Conservation (phyloP, 2,888 invertebrate genomes). For the Scaptomyza caliginosa region DNA sequence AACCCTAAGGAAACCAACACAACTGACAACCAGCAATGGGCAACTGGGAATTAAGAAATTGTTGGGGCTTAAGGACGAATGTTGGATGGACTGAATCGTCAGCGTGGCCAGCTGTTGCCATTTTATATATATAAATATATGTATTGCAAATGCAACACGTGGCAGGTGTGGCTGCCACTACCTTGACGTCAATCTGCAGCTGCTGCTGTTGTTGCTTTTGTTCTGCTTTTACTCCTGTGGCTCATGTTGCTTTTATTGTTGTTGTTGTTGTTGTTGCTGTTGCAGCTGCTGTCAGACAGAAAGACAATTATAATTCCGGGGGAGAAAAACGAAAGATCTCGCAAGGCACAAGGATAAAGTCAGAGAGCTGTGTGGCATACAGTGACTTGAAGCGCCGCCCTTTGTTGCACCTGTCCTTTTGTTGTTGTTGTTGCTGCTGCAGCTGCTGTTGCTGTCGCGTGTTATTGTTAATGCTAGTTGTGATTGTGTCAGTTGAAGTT, state of each 20-base stretch:
- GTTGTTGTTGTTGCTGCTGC: conserved; percentile 15
- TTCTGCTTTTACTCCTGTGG: neutral
- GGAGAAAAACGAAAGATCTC: neutral
- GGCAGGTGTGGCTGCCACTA: conserved; percentile 64
- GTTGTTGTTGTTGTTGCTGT: neutral
- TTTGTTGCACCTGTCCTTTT: conserved; percentile 62
- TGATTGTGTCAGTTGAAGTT: conserved; percentile 30
- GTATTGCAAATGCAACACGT: conserved; percentile 61
- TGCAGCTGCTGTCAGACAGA: conserved; percentile 36
- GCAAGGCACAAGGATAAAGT: conserved; percentile 50
- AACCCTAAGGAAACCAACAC: conserved; percentile 14
- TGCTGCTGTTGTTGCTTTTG: conserved; percentile 27
- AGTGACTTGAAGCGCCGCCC: conserved; percentile 33
- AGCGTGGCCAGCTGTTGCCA: conserved; percentile 47
- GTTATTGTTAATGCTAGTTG: conserved; percentile 47
- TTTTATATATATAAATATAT: neutral
- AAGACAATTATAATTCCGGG: conserved; percentile 49
- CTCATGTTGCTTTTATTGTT: conserved; percentile 2
- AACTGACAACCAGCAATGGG: neutral
- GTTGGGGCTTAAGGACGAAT: conserved; percentile 1
- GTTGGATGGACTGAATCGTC: conserved; percentile 8
- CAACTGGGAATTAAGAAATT: neutral
- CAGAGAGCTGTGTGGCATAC: conserved; percentile 38
- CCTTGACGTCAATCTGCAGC: conserved; percentile 51
- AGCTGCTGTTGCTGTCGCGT: conserved; percentile 48